Percentiles rank a stretch among this genome's conserved stretches.
These are phyloP conservation scores for Leptodactylus fallax DNA, from an alignment of 2,797 vertebrate genomes.

Conservation along the genomic window DNA sequence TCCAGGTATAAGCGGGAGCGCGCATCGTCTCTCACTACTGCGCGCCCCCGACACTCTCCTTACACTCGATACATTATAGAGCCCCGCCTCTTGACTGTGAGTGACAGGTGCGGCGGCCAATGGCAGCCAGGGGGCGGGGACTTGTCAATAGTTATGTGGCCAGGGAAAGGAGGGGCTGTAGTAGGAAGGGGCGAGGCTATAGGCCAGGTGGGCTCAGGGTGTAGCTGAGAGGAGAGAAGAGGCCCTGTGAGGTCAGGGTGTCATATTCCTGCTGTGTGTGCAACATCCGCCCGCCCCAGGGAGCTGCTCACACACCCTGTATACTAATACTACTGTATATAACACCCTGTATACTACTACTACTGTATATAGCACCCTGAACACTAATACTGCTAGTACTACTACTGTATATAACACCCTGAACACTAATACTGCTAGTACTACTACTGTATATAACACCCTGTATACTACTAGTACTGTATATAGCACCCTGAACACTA, in stretches of 20 bases:
- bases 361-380: not conserved
- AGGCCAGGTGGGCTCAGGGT: slow-evolving; percentile 48
- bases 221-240: slow-evolving; percentile 52
- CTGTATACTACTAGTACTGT: not conserved
- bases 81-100: not conserved
- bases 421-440: not conserved
- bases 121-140: not conserved
- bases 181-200: slow-evolving; percentile 26
- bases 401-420: not conserved
- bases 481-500: not conserved
- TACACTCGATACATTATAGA: not conserved
- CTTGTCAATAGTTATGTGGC: accelerated
- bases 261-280: slow-evolving; percentile 46
- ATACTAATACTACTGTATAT: not conserved
- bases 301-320: not conserved
- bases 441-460: not conserved
- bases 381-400: not conserved
- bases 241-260: slow-evolving; percentile 56
- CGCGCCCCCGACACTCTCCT: slow-evolving; percentile 23
- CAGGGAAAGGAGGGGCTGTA: not conserved
- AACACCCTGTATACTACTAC: not conserved
- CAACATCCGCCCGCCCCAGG: not conserved
- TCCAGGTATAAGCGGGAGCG: slow-evolving; percentile 37
- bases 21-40: slow-evolving; percentile 20
- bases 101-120: slow-evolving; percentile 25